Evolutionary conservation across 2,113 vertebrate genomes (phyloP).

Genomic region (Hyperopisus bebe): DNA sequence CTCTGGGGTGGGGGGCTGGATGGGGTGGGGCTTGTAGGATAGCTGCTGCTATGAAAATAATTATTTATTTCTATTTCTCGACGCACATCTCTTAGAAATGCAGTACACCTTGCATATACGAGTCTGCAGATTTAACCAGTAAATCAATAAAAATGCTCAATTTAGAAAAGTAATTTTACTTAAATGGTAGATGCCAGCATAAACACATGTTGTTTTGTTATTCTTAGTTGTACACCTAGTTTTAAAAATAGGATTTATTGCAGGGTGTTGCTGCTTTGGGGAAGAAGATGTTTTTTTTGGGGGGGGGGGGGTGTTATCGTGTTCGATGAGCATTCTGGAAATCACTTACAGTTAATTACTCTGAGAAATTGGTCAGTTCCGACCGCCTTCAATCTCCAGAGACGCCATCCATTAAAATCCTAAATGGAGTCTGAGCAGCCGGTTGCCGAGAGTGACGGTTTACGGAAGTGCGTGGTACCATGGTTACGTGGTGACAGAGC

Average conservation of each 20-base stretch:
- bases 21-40: background rate
- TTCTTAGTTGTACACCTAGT: background rate
- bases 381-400: background rate
- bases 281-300: background rate
- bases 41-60: background rate
- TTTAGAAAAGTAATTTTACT: background rate
- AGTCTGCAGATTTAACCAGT: background rate
- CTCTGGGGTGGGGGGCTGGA: background rate
- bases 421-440: background rate
- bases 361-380: background rate
- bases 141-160: background rate
- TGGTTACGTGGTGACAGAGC: background rate
- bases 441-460: background rate
- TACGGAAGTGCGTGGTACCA: background rate
- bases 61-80: background rate
- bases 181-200: background rate
- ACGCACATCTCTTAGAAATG: background rate
- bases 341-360: constrained; percentile 11
- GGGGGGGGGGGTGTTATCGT: background rate
- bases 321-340: background rate
- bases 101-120: background rate
- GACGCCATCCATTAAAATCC: background rate
- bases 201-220: background rate
- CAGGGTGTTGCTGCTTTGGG: background rate
- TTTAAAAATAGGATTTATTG: background rate